Conservation (phyloP, 2,113 vertebrate species). For the Phycodurus eques region DNA sequence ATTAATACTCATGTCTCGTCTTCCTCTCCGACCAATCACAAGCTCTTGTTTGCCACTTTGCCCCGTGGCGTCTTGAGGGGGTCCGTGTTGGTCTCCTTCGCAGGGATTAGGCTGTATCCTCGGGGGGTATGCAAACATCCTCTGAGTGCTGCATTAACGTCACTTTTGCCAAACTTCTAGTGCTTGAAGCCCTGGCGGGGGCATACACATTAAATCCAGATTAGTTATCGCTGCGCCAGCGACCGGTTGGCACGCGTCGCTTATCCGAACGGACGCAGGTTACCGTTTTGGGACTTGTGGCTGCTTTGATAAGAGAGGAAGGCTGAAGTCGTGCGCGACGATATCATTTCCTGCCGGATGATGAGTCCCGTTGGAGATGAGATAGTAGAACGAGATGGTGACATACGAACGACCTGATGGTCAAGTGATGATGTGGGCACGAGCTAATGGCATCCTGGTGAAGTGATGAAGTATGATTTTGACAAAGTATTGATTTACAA, state of each 20-base stretch:
- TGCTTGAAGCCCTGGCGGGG: conserved; percentile 15
- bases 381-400: not conserved
- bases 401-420: not conserved
- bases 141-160: conserved; percentile 57
- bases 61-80: not conserved
- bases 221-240: conserved; percentile 21
- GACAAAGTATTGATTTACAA: not conserved
- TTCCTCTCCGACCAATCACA: not conserved
- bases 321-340: not conserved
- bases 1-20: not conserved
- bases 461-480: not conserved
- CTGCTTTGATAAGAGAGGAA: conserved; percentile 32
- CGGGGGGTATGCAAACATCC: not conserved
- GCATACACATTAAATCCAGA: conserved; percentile 39
- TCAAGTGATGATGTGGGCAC: not conserved
- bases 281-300: conserved; percentile 35
- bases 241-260: not conserved
- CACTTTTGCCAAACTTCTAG: conserved; percentile 37
- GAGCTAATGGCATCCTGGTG: not conserved
- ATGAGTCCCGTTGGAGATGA: conserved; percentile 49
- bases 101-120: not conserved
- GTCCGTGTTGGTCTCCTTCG: not conserved
- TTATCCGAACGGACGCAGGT: conserved; percentile 38
- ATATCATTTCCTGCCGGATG: conserved; percentile 45
- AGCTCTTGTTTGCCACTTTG: not conserved